Evolutionary conservation across 2,113 vertebrate genomes (phyloP).

Genomic region (Tautogolabrus adspersus): DNA sequence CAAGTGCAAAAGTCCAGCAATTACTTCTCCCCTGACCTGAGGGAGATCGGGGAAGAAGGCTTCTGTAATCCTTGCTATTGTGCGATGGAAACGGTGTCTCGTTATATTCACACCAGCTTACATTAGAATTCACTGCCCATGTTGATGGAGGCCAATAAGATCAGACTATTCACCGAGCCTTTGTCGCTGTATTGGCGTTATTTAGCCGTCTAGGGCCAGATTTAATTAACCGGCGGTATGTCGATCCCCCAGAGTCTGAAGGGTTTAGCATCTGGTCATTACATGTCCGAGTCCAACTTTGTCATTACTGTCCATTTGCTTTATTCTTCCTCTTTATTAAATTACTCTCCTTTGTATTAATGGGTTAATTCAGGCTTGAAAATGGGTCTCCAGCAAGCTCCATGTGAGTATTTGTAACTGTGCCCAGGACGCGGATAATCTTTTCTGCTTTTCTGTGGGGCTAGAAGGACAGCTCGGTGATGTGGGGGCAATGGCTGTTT

Average conservation of each 20-base stretch:
- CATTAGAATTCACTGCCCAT: conserved; percentile 46
- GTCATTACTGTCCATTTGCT: conserved; percentile 24
- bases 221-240: conserved; percentile 52
- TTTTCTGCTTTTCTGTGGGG: conserved; percentile 20
- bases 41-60: conserved; percentile 49
- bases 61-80: conserved; percentile 67
- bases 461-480: conserved; percentile 40
- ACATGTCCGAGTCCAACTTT: conserved; percentile 43
- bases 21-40: conserved; percentile 57
- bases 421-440: conserved; percentile 28
- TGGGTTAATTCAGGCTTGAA: conserved; percentile 14
- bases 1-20: conserved; percentile 71
- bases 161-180: conserved; percentile 40
- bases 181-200: conserved; percentile 6
- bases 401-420: conserved; percentile 16
- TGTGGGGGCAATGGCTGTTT: conserved; percentile 38
- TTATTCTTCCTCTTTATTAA: conserved; percentile 33
- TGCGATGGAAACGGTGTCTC: conserved; percentile 31
- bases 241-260: conserved; percentile 29
- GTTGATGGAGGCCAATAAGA: conserved; percentile 38
- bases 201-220: conserved; percentile 16
- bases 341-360: conserved; percentile 40
- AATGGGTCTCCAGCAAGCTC: conserved; percentile 14
- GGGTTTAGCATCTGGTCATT: conserved; percentile 42
- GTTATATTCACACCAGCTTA: conserved; percentile 43